Conservation (phyloP, 2,113 vertebrate genomes). For the Carassius auratus region DNA sequence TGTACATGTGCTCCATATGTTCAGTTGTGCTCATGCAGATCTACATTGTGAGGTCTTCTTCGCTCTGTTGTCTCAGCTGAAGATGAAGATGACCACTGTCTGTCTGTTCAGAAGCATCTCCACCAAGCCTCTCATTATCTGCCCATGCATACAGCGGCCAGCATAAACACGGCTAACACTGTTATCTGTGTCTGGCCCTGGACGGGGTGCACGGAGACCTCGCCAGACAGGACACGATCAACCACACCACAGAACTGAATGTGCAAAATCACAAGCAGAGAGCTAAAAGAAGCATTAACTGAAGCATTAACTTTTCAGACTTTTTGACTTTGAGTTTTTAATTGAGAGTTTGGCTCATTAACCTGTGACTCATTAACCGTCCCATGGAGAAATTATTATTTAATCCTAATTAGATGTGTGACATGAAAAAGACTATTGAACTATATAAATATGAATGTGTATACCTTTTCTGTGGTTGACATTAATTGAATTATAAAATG, state of each 20-base stretch:
- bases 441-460: too few relatives aligned
- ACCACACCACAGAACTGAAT: neutral
- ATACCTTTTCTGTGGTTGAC: too few relatives aligned
- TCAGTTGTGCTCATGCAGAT: slow-evolving; percentile 18
- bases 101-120: slow-evolving; percentile 59
- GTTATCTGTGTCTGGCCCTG: slow-evolving; percentile 51
- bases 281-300: neutral
- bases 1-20: slow-evolving; percentile 54
- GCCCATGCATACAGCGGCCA: slow-evolving; percentile 43
- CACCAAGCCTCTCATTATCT: slow-evolving; percentile 72
- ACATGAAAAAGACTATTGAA: too few relatives aligned
- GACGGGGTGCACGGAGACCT: slow-evolving; percentile 15
- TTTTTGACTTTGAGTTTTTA: too few relatives aligned
- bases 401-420: too few relatives aligned
- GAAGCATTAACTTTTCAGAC: too few relatives aligned
- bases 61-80: slow-evolving; percentile 48
- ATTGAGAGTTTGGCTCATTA: too few relatives aligned
- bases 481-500: too few relatives aligned
- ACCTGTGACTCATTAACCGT: too few relatives aligned
- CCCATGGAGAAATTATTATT: too few relatives aligned
- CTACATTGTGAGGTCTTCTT: slow-evolving; percentile 10
- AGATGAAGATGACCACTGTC: slow-evolving; percentile 10
- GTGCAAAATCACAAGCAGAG: too few relatives aligned
- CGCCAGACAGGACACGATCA: neutral
- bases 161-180: slow-evolving; percentile 39